A percentile compares a stretch with the other conserved stretches of the same genome.
Conservation (phyloP, 2,888 invertebrate species). For the Fragum sueziense region DNA sequence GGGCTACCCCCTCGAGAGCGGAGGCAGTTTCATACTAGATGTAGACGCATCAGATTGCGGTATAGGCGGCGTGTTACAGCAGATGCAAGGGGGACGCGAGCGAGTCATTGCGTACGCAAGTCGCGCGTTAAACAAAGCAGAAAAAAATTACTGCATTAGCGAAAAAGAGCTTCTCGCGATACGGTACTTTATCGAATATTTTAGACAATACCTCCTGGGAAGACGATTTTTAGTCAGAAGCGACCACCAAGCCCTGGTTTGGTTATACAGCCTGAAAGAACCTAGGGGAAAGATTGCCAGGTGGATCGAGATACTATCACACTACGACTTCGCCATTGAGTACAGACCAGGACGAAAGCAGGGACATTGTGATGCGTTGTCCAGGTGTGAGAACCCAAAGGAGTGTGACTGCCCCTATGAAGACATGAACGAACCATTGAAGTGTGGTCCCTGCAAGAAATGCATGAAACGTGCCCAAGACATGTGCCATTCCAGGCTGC, state of each 20-base stretch:
- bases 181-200: conserved; percentile 24
- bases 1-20: conserved; percentile 41
- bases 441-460: conserved; percentile 31
- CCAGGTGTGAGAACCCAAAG: conserved; percentile 20
- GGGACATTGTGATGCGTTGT: no score
- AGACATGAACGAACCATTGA: conserved; percentile 27
- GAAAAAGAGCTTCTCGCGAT: conserved; percentile 36
- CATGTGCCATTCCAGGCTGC: conserved; percentile 9
- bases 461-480: conserved; percentile 27
- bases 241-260: conserved; percentile 32
- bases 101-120: conserved; percentile 52
- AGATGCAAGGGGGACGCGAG: conserved; percentile 47
- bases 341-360: conserved; percentile 34
- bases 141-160: conserved; percentile 30
- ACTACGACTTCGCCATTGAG: conserved; percentile 33
- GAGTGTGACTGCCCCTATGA: conserved; percentile 22
- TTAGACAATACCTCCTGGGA: no score
- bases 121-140: conserved; percentile 47
- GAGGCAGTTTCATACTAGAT: conserved; percentile 48
- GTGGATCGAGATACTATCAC: conserved; percentile 26
- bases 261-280: conserved; percentile 28
- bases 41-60: conserved; percentile 53
- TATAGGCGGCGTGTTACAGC: conserved; percentile 49
- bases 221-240: conserved; percentile 24
- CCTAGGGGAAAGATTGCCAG: conserved; percentile 34